Evolutionary conservation across 1,140 invertebrate species (phyloP).

Genomic region (Anagrus nilaparvatae): DNA sequence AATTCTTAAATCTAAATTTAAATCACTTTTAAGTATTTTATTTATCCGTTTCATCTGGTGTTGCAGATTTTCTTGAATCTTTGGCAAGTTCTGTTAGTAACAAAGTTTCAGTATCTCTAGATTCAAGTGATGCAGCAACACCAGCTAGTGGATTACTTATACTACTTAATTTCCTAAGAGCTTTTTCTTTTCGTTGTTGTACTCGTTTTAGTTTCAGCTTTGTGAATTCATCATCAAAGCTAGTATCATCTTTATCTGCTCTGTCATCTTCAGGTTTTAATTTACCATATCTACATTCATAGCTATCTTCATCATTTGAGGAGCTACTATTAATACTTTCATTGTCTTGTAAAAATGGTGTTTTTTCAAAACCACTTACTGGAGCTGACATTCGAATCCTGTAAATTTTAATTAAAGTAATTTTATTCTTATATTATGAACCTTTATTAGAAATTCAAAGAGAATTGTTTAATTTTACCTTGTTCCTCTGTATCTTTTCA

Average conservation of each 20-base stretch:
- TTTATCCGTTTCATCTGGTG: background rate
- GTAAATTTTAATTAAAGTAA: background rate
- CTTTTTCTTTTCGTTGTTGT: conserved; percentile 38
- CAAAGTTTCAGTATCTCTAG: conserved; percentile 23
- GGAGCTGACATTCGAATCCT: conserved; percentile 13
- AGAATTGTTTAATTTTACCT: too few relatives aligned
- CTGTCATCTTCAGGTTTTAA: too few relatives aligned
- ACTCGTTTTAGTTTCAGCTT: conserved; percentile 42
- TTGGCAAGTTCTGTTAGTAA: conserved; percentile 25
- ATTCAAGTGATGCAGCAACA: conserved; percentile 15
- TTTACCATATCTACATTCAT: too few relatives aligned
- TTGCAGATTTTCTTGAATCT: conserved; percentile 17
- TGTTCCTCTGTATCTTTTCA: conserved; percentile 7
- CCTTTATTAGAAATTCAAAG: background rate
- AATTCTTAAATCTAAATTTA: too few relatives aligned
- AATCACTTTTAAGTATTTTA: too few relatives aligned
- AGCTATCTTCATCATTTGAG: too few relatives aligned
- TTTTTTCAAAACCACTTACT: background rate
- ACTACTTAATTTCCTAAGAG: conserved; percentile 38
- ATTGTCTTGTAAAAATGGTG: too few relatives aligned
- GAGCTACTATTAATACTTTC: too few relatives aligned
- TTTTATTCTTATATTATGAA: background rate
- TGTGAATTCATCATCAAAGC: conserved; percentile 43
- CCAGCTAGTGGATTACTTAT: conserved; percentile 25
- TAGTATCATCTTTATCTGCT: too few relatives aligned